A percentile compares a stretch with the other conserved stretches of the same genome.
These are phyloP conservation scores for Drosophila simulans DNA, from an alignment of 1,140 invertebrate species.

Conservation along the genomic window DNA sequence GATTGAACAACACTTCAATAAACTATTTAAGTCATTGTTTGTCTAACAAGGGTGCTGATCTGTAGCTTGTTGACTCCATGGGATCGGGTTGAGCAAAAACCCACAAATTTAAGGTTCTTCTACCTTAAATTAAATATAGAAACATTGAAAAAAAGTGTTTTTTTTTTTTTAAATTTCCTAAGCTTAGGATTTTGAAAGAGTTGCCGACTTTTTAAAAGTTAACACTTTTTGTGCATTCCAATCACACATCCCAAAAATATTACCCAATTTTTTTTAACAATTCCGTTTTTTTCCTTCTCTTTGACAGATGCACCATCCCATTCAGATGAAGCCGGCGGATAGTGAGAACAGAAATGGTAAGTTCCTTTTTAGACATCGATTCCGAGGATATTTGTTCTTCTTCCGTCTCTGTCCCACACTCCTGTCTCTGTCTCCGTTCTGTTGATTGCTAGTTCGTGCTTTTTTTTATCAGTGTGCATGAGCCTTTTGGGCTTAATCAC, in stretches of 20 bases:
- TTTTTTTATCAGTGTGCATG: slow-evolving; percentile 12
- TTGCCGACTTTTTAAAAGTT: too few relatives aligned
- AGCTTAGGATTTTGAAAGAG: background rate
- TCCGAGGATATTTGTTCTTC: slow-evolving; percentile 36
- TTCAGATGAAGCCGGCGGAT: slow-evolving; percentile 99
- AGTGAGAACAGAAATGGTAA: slow-evolving; percentile 99
- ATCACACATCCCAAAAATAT: slow-evolving; percentile 4
- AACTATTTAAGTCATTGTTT: slow-evolving; percentile 24
- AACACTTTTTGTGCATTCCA: background rate
- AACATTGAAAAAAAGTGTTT: background rate
- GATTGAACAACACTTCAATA: slow-evolving; percentile 38
- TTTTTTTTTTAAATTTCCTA: too few relatives aligned
- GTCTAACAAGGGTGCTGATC: background rate
- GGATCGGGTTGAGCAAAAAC: background rate
- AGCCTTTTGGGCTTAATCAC: slow-evolving; percentile 74
- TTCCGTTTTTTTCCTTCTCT: slow-evolving; percentile 62
- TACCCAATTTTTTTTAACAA: slow-evolving; percentile 31
- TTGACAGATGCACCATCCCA: slow-evolving; percentile 99
- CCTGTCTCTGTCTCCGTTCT: slow-evolving; percentile 16
- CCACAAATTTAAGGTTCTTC: background rate
- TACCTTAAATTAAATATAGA: background rate
- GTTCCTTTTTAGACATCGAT: slow-evolving; percentile 81
- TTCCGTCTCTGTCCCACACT: background rate
- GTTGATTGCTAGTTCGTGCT: slow-evolving; percentile 56
- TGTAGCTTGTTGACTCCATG: background rate